Evolutionary conservation across 2,888 invertebrate species (phyloP).

Genomic region (Melieria picta): DNA sequence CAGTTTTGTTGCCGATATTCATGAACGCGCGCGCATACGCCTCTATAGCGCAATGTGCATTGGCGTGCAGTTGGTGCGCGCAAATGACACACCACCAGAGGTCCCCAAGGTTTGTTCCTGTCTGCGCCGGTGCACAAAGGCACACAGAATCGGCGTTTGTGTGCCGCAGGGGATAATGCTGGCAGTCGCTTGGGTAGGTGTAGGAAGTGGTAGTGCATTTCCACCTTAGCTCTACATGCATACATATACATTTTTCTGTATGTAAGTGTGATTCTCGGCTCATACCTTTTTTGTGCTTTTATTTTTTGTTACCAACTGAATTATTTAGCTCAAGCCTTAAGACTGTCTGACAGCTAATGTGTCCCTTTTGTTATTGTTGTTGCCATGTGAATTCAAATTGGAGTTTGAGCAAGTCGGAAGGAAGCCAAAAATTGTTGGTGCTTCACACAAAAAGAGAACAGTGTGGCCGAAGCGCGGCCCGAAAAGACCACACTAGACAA

Average conservation of each 20-base stretch:
- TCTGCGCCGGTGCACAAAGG: not conserved
- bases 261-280: too few relatives aligned
- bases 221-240: not conserved
- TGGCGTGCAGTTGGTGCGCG: not conserved
- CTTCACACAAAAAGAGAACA: not conserved
- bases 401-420: not conserved
- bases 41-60: not conserved
- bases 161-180: too few relatives aligned
- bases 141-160: too few relatives aligned
- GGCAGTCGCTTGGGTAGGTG: not conserved
- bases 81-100: slow-evolving; percentile 12
- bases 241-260: not conserved
- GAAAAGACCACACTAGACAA: slow-evolving; percentile 12
- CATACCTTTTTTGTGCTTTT: too few relatives aligned
- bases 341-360: too few relatives aligned
- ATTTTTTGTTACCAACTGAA: too few relatives aligned
- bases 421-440: not conserved
- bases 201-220: not conserved
- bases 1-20: slow-evolving; percentile 8
- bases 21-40: not conserved
- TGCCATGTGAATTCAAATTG: not conserved
- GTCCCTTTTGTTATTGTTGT: not conserved
- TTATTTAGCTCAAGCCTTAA: too few relatives aligned
- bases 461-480: not conserved
- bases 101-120: not conserved